Base-by-base conservation (phyloP, 2,113 vertebrate species). In the Bostrychus sinensis region DNA sequence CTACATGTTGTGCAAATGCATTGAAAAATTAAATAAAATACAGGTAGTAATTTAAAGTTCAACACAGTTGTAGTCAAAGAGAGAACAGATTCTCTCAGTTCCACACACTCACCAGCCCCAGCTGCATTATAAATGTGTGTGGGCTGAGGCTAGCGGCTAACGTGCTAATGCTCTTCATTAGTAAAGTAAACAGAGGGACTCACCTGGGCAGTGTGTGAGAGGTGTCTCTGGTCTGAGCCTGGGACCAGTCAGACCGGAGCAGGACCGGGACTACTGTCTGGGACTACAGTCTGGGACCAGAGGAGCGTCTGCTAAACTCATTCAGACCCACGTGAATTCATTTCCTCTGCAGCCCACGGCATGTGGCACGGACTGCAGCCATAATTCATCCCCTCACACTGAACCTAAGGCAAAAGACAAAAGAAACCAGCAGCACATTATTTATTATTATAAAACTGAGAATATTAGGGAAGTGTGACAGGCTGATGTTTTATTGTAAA, bases 251-350 rank as follows among this genome's bases (percentile, higher is more conserved):
- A 20, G 43, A 46, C 20, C 11, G 7, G 20, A 46, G 43, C 43
- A 23, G 43, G 20, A 23, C 43, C 23, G 43, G 11, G 22, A 9
- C 41, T 19, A 19, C 17, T n/a, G 41, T 42, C n/a, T 43, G 41
- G 17, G 20, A 11, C 10, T 2, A 10, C 77, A 78, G 75, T 13
- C 11, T 30, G 39, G 13, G 66, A 34, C 22, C 25, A 48, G 20
- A 36, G 55, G 19, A 66, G 51, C 74, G 88, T 92, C 91, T 93
- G 91, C 62, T 91, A 91, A 92, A 93, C 86, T 86, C 5, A 91
- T 93, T 90, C 89, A 76, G 82, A 71, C 79, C 77, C 83, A 90
- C 86, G 83, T 86, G 86, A 89, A 90, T 90, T 91, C 87, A 92
- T 91, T 92, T 92, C 88, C 91, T 93, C 75, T 80, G 81, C 83